These are phyloP conservation scores for Noctua janthe DNA, from an alignment of 2,888 invertebrate species.

Conservation along the genomic window DNA sequence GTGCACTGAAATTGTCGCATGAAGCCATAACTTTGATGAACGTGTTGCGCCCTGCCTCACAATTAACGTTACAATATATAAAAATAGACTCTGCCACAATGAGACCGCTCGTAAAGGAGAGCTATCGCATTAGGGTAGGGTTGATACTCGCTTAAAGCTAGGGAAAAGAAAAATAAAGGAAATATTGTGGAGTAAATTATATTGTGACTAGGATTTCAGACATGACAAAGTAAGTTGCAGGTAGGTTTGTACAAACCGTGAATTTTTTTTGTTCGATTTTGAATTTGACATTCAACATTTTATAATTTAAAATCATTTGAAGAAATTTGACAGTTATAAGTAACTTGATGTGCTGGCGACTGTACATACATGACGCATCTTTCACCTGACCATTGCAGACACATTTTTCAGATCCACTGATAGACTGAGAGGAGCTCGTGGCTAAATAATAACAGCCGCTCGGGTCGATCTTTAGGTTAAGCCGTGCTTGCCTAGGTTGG, in stretches of 20 bases:
- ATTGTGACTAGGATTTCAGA: not conserved
- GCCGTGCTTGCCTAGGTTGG: too few species aligned
- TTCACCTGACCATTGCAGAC: not conserved
- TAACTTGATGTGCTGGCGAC: too few species aligned
- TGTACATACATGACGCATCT: too few species aligned
- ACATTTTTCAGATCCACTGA: not conserved
- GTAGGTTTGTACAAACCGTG: too few species aligned
- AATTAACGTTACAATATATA: slow-evolving; percentile 65
- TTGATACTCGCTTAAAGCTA: slow-evolving; percentile 26
- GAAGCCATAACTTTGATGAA: slow-evolving; percentile 28
- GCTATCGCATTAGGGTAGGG: slow-evolving; percentile 67
- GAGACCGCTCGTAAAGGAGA: slow-evolving; percentile 62
- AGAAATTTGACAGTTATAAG: too few species aligned
- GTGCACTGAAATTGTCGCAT: slow-evolving; percentile 14
- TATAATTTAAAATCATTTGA: too few species aligned
- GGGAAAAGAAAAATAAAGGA: not conserved
- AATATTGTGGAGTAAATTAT: not conserved
- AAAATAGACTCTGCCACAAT: slow-evolving; percentile 60
- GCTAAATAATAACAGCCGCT: too few species aligned
- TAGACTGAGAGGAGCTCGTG: too few species aligned
- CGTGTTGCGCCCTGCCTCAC: slow-evolving; percentile 36
- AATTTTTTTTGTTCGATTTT: too few species aligned
- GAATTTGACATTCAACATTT: too few species aligned
- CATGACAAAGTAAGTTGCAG: not conserved
- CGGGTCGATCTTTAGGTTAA: too few species aligned